Conservation (phyloP, 2,113 vertebrate species). For the Rhea americana region DNA sequence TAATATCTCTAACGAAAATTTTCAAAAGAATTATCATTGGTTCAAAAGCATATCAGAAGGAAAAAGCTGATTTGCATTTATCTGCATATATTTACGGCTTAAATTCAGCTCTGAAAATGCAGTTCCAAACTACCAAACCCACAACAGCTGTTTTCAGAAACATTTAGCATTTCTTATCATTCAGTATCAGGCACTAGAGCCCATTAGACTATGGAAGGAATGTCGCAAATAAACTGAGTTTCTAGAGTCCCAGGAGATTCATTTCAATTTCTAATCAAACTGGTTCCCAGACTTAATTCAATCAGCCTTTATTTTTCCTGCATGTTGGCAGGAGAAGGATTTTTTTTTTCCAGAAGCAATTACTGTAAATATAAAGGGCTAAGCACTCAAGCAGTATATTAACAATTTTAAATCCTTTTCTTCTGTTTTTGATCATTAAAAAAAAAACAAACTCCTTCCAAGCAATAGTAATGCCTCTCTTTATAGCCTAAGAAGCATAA, state of each 20-base stretch:
- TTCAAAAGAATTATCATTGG: neutral
- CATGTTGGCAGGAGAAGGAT: slow-evolving; percentile 44
- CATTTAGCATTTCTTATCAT: slow-evolving; percentile 22
- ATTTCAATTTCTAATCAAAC: slow-evolving; percentile 73
- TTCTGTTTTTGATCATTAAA: slow-evolving; percentile 46
- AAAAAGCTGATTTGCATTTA: slow-evolving; percentile 34
- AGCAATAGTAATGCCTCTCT: slow-evolving; percentile 8
- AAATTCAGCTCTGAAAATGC: slow-evolving; percentile 33
- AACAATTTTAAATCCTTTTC: slow-evolving; percentile 57
- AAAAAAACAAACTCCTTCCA: slow-evolving; percentile 16
- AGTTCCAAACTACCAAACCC: slow-evolving; percentile 54
- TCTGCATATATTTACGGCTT: slow-evolving; percentile 43
- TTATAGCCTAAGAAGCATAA: slow-evolving; percentile 7
- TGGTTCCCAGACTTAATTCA: slow-evolving; percentile 67
- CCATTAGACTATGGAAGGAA: slow-evolving; percentile 58
- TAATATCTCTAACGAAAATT: neutral
- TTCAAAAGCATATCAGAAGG: slow-evolving; percentile 40
- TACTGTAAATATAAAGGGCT: slow-evolving; percentile 67
- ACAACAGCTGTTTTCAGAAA: slow-evolving; percentile 68
- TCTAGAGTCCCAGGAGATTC: slow-evolving; percentile 57
- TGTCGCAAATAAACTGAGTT: slow-evolving; percentile 51
- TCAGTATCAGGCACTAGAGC: slow-evolving; percentile 40
- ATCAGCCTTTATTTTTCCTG: slow-evolving; percentile 60
- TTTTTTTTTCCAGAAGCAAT: slow-evolving; percentile 40
- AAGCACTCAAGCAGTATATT: slow-evolving; percentile 60